Evolutionary conservation across 2,113 vertebrate species (phyloP), one percentile per base, ranked within the genome.

Genomic region (Chauna torquata): DNA sequence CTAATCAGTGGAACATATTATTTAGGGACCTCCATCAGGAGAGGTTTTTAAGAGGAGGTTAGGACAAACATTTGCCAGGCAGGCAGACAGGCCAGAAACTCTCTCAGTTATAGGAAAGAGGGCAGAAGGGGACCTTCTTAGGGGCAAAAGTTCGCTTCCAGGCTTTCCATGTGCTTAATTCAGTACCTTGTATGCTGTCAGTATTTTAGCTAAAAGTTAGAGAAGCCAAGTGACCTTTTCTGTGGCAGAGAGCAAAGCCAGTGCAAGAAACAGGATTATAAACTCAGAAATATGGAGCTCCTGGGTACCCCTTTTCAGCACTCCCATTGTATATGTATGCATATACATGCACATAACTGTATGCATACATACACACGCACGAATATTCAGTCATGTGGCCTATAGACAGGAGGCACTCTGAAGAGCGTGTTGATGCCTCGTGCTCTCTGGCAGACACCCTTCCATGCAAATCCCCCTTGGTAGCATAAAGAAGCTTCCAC

Each of bases 381-480:
- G 14, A 27, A 12, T 27, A 16, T 44, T n/a, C 44, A 36, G 30
- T 15, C n/a, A 44, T 9, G 17, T 17, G 18, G 12, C 16, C 23
- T 11, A 25, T 0, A 4, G 45, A n/a, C 44, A n/a, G 36, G 64
- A 65, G 57, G 57, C 49, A 28, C 45, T 52, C 38, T n/a, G 54
- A 72, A 32, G 22, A 40, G 7, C 3, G 4, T 6, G 13, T 13
- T 1, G 0, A 28, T n/a, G 22, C 15, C 36, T 65, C 3, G 0
- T 20, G 25, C 44, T 72, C 44, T 64, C 38, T 61, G 38, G 16
- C 30, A 82, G 13, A 34, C 54, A 45, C 16, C 9, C 1, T 1
- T 32, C 38, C 45, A 8, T 70, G 30, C 55, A 64, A 7, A 49
- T 7, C 8, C 25, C 14, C 6, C 49, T 24, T 16, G 2, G 25